A percentile compares a stretch with the other conserved stretches of the same genome.
Evolutionary conservation across 2,113 vertebrate species (phyloP).

Genomic region (Clarias magur): DNA sequence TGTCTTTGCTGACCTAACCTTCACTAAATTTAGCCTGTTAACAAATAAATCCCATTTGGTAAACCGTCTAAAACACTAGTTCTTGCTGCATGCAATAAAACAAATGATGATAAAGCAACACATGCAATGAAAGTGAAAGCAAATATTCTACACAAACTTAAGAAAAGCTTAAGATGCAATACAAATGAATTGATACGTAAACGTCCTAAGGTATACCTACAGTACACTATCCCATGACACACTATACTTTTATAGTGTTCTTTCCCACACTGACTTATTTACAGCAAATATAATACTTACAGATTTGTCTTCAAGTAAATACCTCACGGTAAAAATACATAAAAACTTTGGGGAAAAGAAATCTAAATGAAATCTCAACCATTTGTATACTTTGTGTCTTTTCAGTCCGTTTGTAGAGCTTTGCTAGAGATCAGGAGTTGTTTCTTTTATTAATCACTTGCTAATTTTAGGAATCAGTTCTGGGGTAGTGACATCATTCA

Average conservation of each 20-base stretch:
- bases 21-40: conserved; percentile 17
- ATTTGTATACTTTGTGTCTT: conserved; percentile 23
- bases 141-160: background rate
- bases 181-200: background rate
- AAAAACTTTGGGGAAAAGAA: background rate
- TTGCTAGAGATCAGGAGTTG: background rate
- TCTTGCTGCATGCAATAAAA: conserved; percentile 19
- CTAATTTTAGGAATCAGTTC: conserved; percentile 12
- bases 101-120: conserved; percentile 8
- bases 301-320: conserved; percentile 33
- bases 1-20: background rate
- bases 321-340: conserved; percentile 14
- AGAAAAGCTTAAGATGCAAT: conserved; percentile 13
- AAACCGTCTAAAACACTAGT: background rate
- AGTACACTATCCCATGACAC: background rate
- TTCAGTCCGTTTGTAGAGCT: conserved; percentile 12
- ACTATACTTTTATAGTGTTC: background rate
- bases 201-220: background rate
- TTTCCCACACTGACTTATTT: conserved; percentile 11
- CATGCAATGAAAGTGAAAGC: background rate
- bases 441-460: background rate
- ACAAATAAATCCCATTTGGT: background rate
- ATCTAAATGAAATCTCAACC: conserved; percentile 3
- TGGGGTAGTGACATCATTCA: background rate
- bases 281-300: conserved; percentile 32